Evolutionary conservation across 2,888 invertebrate genomes (phyloP), one percentile per base, ranked within the genome.

Genomic region (Eristalis arbustorum): DNA sequence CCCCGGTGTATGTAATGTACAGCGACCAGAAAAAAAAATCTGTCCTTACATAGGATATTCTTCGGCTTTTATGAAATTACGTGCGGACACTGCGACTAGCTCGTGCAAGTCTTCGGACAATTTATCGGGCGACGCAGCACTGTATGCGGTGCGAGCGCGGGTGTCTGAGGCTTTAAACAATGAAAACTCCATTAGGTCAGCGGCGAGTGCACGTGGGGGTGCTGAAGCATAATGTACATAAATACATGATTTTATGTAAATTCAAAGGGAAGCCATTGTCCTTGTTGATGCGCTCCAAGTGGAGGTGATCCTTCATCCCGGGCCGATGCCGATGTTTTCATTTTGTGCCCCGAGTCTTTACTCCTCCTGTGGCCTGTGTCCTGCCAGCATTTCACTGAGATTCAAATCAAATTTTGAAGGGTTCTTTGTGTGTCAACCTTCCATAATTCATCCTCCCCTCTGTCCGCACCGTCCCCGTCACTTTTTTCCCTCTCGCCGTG

Each of bases 101-200:
- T 14, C 57, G 42, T 81, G 64, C 56, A 57, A 62, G 82, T 74
- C 61, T 49, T 49, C 49, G 18, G 66, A 61, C 69, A 69, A 85
- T 85, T 85, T 85, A 73, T 85, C 61, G 63, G 68, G 59, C 59
- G 64, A 74, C 77, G 64, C 77, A 73, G 73, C 42, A 64, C 61
- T 77, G 73, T 68, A 69, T 61, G 23, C 18, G 49, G 18, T 10
- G 25, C 75, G 76, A 42, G 71, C 59, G 25, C 13, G 4, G 23
- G 59, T 18, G 67, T 14, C n/a, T 31, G 77, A 82, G 73, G 73
- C 69, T 74, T 56, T 73, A 75, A 85, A 67, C 49, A 73, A 28
- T 28, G 77, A 77, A 66, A 85, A 82, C 73, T 82, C 81, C 40
- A 81, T 69, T 59, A 68, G 49, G 68, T 79, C 56, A 63, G 64